phyloP scores from a whole-genome alignment of 2,888 invertebrate genomes.

The Cordilura impudica region DNA sequence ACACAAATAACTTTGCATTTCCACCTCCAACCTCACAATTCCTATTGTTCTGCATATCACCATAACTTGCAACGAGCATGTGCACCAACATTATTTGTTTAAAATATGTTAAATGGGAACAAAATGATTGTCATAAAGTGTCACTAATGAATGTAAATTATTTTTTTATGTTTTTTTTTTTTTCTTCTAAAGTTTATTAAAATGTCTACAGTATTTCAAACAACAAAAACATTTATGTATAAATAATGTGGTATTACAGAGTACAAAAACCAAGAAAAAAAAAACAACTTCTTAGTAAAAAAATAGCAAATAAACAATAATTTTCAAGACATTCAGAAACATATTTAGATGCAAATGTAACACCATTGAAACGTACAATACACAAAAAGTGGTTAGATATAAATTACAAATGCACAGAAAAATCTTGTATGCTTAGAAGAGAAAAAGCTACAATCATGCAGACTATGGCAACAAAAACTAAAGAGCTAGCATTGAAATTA shows the following conservation, averaged over 20 bases:
- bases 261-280: background rate
- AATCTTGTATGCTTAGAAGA: too few species aligned
- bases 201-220: constrained; percentile 53
- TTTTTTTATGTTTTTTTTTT: constrained; percentile 37
- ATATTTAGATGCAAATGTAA: constrained; percentile 61
- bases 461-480: constrained; percentile 34
- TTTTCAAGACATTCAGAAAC: constrained; percentile 55
- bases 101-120: constrained; percentile 37
- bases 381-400: constrained; percentile 52
- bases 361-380: constrained; percentile 43
- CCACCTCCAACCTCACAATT: too few species aligned
- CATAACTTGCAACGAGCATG: background rate
- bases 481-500: constrained; percentile 26
- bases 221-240: constrained; percentile 31
- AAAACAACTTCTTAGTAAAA: constrained; percentile 32
- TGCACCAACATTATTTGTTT: constrained; percentile 7
- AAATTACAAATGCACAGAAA: constrained; percentile 46
- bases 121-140: constrained; percentile 56
- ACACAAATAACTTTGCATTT: too few species aligned
- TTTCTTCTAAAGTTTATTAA: constrained; percentile 43
- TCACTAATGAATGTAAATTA: constrained; percentile 61
- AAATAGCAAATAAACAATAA: constrained; percentile 59
- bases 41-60: too few species aligned
- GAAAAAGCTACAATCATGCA: constrained; percentile 35
- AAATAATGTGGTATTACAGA: background rate